These are phyloP conservation scores for Laspeyria flexula DNA, from an alignment of 2,888 invertebrate species.

Conservation along the genomic window DNA sequence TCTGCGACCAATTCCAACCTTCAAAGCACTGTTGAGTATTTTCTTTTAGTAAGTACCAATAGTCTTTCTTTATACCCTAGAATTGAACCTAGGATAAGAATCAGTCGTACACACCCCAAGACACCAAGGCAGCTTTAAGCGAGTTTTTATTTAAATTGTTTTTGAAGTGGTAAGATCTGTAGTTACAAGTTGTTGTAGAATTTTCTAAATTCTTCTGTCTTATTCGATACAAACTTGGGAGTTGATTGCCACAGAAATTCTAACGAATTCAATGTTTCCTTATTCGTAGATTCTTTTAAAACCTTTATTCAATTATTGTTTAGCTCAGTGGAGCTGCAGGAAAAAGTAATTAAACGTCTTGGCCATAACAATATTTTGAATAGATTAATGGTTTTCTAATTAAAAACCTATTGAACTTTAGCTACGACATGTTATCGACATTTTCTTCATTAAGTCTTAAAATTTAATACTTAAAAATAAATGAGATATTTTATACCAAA, in stretches of 20 bases:
- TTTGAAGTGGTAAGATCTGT: too few relatives aligned
- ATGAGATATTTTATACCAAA: too few relatives aligned
- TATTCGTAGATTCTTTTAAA: background rate
- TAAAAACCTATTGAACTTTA: slow-evolving; percentile 3
- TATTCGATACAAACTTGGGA: too few relatives aligned
- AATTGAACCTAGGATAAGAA: too few relatives aligned
- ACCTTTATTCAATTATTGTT: background rate
- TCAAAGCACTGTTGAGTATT: too few relatives aligned
- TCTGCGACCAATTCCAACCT: too few relatives aligned
- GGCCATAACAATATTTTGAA: slow-evolving; percentile 4
- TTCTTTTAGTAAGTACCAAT: too few relatives aligned
- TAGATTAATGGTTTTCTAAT: slow-evolving; percentile 19
- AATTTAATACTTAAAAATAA: background rate
- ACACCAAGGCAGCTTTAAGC: too few relatives aligned
- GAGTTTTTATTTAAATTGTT: too few relatives aligned
- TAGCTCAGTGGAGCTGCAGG: background rate
- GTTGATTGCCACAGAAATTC: background rate
- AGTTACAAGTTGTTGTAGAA: background rate
- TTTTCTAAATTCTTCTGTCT: background rate
- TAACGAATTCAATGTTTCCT: background rate
- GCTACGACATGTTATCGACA: slow-evolving; percentile 2
- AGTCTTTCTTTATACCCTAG: too few relatives aligned
- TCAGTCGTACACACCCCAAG: too few relatives aligned
- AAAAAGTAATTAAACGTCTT: slow-evolving; percentile 20
- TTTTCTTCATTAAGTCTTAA: slow-evolving; percentile 13